A percentile compares a stretch with the other conserved stretches of the same genome.
These are phyloP conservation scores for Amniataba percoides DNA, from an alignment of 2,797 vertebrate species.

Conservation along the genomic window DNA sequence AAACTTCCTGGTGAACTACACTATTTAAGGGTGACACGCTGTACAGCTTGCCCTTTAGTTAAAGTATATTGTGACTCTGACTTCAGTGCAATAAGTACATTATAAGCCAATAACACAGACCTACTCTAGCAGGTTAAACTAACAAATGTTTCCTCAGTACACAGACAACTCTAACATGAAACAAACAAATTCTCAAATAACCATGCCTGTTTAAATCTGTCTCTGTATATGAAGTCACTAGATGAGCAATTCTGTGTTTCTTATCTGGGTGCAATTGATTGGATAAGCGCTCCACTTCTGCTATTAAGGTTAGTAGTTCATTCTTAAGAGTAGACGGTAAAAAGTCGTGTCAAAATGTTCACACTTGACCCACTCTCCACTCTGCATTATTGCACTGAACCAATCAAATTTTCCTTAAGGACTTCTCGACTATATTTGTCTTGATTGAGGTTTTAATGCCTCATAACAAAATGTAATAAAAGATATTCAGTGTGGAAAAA, in stretches of 20 bases:
- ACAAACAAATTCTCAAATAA: not conserved
- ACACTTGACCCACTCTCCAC: not conserved
- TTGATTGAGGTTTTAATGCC: not conserved
- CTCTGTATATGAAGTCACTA: not conserved
- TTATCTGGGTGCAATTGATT: slow-evolving; percentile 10
- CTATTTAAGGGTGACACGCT: not conserved
- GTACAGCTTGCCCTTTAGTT: not conserved
- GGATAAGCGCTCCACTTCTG: slow-evolving; percentile 16
- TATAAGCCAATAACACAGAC: not conserved
- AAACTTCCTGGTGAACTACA: not conserved
- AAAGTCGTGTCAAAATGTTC: not conserved
- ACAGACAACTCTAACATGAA: slow-evolving; percentile 4
- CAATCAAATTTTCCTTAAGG: not conserved
- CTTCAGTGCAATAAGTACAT: not conserved
- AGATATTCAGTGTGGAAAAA: not conserved
- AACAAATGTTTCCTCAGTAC: not conserved
- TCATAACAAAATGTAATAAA: not conserved
- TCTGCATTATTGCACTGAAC: not conserved
- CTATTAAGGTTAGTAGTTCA: slow-evolving; percentile 20
- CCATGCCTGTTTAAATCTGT: not conserved
- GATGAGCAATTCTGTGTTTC: not conserved
- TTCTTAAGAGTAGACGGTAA: not conserved
- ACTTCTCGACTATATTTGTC: not conserved
- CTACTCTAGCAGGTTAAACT: not conserved
- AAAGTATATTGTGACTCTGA: not conserved